phyloP scores from a whole-genome alignment of 2,113 vertebrate genomes.

The Pluvianellus socialis region DNA sequence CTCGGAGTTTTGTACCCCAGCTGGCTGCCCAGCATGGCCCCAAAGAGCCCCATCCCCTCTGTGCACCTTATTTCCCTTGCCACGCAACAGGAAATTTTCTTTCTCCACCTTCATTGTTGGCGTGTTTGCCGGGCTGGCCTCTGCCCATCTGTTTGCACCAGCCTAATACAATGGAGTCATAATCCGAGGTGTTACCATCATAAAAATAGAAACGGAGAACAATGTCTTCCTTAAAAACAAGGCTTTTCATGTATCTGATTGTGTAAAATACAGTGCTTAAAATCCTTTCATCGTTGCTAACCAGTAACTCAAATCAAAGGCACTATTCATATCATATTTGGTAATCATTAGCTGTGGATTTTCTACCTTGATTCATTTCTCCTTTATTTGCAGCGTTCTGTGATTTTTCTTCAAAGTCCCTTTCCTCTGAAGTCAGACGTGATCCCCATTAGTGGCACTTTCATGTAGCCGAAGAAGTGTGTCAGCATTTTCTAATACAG shows the following conservation, averaged over 20 bases:
- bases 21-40: rapidly evolving
- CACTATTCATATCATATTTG: not conserved
- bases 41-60: rapidly evolving
- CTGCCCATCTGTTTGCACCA: not conserved
- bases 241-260: not conserved
- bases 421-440: constrained; percentile 13
- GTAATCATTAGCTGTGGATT: not conserved
- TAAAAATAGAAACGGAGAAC: constrained; percentile 36
- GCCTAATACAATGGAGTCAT: not conserved
- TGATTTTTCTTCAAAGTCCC: constrained; percentile 37
- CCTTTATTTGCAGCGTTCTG: constrained; percentile 5
- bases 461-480: constrained; percentile 5
- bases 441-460: constrained; percentile 12
- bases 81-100: not conserved
- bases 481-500: constrained; percentile 7
- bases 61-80: not conserved
- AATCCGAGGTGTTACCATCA: not conserved
- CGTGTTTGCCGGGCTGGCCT: not conserved
- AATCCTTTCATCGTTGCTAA: not conserved
- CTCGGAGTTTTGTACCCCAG: not conserved
- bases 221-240: constrained; percentile 30
- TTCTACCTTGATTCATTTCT: not conserved
- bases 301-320: constrained; percentile 33
- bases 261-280: not conserved
- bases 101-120: constrained; percentile 35